phyloP scores from a whole-genome alignment of 2,113 vertebrate species.

The Sylvilagus bachmani region DNA sequence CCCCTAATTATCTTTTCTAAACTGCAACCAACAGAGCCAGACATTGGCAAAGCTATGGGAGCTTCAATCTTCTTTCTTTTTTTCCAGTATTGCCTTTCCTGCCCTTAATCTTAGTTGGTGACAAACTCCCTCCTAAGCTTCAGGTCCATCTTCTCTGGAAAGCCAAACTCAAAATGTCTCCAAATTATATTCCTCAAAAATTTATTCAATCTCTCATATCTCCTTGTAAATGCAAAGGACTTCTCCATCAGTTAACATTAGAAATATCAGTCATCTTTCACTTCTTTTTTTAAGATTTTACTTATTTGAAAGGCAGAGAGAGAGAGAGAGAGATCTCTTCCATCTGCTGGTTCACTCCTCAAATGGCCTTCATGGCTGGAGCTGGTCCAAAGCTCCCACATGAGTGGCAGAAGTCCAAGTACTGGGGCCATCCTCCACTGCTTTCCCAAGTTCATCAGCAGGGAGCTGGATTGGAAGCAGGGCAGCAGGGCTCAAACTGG shows the following conservation, averaged over 20 bases:
- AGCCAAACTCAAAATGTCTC: constrained; percentile 9
- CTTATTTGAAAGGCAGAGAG: too few relatives aligned
- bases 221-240: background rate
- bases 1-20: constrained; percentile 37
- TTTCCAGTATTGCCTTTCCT: background rate
- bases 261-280: background rate
- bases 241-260: background rate
- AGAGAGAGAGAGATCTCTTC: too few relatives aligned
- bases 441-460: too few relatives aligned
- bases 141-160: background rate
- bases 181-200: constrained; percentile 16
- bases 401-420: too few relatives aligned
- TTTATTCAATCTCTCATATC: background rate
- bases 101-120: background rate
- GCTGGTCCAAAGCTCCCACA: too few relatives aligned
- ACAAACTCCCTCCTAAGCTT: background rate
- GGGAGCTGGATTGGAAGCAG: too few relatives aligned
- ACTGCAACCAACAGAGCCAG: background rate
- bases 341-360: too few relatives aligned
- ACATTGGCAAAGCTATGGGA: background rate
- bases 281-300: background rate
- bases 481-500: too few relatives aligned
- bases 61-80: background rate
- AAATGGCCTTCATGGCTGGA: too few relatives aligned
- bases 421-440: too few relatives aligned